Conservation (phyloP, 2,888 invertebrate genomes). For the Lithophane leautieri region DNA sequence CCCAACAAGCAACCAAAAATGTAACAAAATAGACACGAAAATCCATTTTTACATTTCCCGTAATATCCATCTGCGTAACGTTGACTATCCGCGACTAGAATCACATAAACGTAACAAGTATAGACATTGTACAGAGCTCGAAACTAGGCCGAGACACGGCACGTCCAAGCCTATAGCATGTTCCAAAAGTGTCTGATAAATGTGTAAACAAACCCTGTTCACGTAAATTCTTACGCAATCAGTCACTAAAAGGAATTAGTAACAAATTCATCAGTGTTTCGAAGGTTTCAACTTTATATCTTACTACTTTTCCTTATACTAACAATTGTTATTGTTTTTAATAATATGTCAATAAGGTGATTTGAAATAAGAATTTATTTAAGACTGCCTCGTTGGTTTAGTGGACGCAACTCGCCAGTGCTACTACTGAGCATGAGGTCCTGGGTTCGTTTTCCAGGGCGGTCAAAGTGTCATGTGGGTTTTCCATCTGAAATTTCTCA, state of each 20-base stretch:
- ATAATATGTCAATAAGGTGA: neutral
- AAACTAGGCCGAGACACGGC: conserved; percentile 56
- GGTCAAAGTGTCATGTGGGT: too few relatives aligned
- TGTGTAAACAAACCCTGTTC: neutral
- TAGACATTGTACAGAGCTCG: conserved; percentile 25
- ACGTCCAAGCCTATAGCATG: conserved; percentile 18
- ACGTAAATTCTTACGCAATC: neutral
- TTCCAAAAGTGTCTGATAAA: neutral
- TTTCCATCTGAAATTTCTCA: too few relatives aligned
- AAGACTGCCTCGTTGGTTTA: too few relatives aligned
- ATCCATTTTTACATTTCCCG: conserved; percentile 24
- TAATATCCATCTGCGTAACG: conserved; percentile 10
- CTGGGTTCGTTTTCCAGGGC: too few relatives aligned
- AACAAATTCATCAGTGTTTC: neutral
- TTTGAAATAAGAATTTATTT: too few relatives aligned
- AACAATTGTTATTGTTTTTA: neutral
- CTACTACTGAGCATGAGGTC: too few relatives aligned
- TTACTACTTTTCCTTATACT: neutral
- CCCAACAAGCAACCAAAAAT: neutral
- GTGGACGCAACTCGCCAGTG: too few relatives aligned
- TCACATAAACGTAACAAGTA: conserved; percentile 31
- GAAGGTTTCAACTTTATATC: neutral
- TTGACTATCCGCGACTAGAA: conserved; percentile 27
- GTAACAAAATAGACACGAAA: neutral
- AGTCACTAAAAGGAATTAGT: neutral